Evolutionary conservation across 2,797 vertebrate genomes (phyloP), one percentile per base, ranked within the genome.

Genomic region (Gallirallus australis): DNA sequence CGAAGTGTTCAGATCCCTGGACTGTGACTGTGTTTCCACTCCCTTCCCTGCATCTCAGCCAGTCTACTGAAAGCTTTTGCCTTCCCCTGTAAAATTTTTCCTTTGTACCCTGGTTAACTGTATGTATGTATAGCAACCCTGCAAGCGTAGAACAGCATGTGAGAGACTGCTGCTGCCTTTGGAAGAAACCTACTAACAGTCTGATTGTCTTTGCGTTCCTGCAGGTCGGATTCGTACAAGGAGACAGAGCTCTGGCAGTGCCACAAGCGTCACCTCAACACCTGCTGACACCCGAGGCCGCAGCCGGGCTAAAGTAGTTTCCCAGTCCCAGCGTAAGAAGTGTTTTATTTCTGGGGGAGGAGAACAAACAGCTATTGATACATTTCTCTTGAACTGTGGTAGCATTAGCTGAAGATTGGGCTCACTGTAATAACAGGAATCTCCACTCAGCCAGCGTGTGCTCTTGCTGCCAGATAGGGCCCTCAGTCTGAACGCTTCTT

Each of bases 261-360:
- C 98, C 82, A 98, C 98, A 28, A 98, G 98, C 1, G 96, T 98
- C 70, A 98, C 97, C 92, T 96, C 98, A 6, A 98, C 98, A 0
- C 98, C 99, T 88, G 98, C 98, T 16, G 99, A 99, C 87, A 99
- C 97, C 59, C 98, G 99, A 82, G 99, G 99, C 75, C 99, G 99
- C 54, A 99, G 99, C 96, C 98, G 99, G 57, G 99, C 99, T 91
- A 99, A 99, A 98, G 99, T 99, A 11, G 99, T 99, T 65, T 99
- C 99, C 28, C 99, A 99, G 97, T 99, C 99, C 60, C 99, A 99
- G 97, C 99, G 99, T 99, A 98, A 98, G 98, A 80, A 97, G 33
- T 68, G 4, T 80, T 96, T 93, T 94, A 48, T 90, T 93, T 93
- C 76, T 18, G 18, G 64, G 81, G 59, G 33, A 85, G 28, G 64